These are phyloP conservation scores for Cynoglossus semilaevis DNA, from an alignment of 2,113 vertebrate species.

Conservation along the genomic window DNA sequence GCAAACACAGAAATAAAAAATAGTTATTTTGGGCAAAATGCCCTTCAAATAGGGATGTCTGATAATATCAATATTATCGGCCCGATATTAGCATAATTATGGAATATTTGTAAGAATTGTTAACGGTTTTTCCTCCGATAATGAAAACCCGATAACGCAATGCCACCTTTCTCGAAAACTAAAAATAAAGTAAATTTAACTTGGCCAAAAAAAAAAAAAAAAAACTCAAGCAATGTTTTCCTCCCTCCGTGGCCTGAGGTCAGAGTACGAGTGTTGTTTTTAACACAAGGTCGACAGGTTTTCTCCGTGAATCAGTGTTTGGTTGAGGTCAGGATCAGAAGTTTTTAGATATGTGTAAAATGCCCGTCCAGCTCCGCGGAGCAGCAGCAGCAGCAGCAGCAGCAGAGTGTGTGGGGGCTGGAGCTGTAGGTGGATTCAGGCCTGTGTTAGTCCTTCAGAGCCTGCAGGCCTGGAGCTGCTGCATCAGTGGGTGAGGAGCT, in stretches of 20 bases:
- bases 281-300: slow-evolving; percentile 16
- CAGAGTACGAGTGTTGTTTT: neutral
- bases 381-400: slow-evolving; percentile 5
- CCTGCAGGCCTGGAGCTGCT: slow-evolving; percentile 46
- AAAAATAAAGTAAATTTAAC: slow-evolving; percentile 9
- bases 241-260: slow-evolving; percentile 38
- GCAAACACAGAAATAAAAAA: too few relatives aligned
- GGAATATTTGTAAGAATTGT: too few relatives aligned
- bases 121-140: too few relatives aligned
- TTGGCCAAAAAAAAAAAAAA: neutral
- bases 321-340: slow-evolving; percentile 17
- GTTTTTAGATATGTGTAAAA: slow-evolving; percentile 14
- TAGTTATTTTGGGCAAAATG: too few relatives aligned
- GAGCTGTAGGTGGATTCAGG: slow-evolving; percentile 62
- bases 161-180: neutral
- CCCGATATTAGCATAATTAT: too few relatives aligned
- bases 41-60: too few relatives aligned
- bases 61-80: too few relatives aligned
- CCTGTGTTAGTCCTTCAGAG: slow-evolving; percentile 38
- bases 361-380: slow-evolving; percentile 16
- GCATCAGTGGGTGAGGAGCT: slow-evolving; percentile 36
- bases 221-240: slow-evolving; percentile 1
- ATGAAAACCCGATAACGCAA: too few relatives aligned
- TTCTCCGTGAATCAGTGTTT: slow-evolving; percentile 10
- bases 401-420: slow-evolving; percentile 39